phyloP scores from a whole-genome alignment of 1,140 invertebrate genomes.

The Archegozetes longisetosus region DNA sequence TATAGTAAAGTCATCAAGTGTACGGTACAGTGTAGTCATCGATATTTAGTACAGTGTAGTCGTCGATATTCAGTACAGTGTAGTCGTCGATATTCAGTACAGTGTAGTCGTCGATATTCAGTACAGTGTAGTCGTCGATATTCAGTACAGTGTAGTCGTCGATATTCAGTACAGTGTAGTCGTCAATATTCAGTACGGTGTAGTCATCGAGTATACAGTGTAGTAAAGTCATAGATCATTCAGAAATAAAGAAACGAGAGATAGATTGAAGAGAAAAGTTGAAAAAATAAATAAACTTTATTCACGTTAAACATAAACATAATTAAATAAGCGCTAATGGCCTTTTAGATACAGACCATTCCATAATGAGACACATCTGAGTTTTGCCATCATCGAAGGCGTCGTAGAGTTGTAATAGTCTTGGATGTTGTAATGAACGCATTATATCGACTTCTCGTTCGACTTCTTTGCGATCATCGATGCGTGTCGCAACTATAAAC shows the following conservation, averaged over 20 bases:
- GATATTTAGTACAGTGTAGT: too few species aligned
- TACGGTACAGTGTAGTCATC: neutral
- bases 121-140: too few species aligned
- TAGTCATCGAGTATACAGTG: too few species aligned
- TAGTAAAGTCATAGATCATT: too few species aligned
- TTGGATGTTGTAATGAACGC: slow-evolving; percentile 75
- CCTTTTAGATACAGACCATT: slow-evolving; percentile 88
- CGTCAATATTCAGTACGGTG: too few species aligned
- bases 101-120: too few species aligned
- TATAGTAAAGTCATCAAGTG: slow-evolving; percentile 29
- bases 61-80: too few species aligned
- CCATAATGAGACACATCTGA: slow-evolving; percentile 82
- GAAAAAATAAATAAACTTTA: neutral
- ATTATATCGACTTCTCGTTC: slow-evolving; percentile 93
- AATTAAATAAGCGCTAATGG: too few species aligned
- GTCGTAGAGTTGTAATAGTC: slow-evolving; percentile 88
- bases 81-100: too few species aligned
- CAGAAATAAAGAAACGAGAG: neutral
- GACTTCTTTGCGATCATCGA: slow-evolving; percentile 75
- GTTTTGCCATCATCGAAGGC: slow-evolving; percentile 73
- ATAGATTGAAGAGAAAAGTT: neutral
- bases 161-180: too few species aligned
- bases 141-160: too few species aligned
- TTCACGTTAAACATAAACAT: too few species aligned
- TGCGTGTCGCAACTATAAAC: slow-evolving; percentile 63